phyloP scores from a whole-genome alignment of 2,888 invertebrate genomes.

The Periphyllus acericola region DNA sequence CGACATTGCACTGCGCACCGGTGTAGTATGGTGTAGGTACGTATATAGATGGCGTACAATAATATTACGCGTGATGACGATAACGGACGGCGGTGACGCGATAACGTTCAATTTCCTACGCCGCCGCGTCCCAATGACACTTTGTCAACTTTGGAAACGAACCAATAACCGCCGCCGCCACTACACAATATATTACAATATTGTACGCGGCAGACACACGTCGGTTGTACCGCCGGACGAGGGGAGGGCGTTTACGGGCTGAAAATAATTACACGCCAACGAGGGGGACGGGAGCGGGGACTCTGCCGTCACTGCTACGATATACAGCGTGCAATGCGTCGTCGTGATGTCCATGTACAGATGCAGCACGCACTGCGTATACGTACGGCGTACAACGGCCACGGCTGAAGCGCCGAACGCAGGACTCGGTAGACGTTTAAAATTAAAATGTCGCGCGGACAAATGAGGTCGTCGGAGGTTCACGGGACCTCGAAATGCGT shows the following conservation, averaged over 20 bases:
- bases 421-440: not conserved
- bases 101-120: constrained; percentile 56
- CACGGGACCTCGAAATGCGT: constrained; percentile 32
- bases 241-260: constrained; percentile 18
- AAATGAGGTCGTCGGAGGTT: constrained; percentile 36
- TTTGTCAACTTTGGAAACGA: constrained; percentile 49
- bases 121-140: constrained; percentile 19
- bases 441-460: not conserved
- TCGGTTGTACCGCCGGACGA: not conserved
- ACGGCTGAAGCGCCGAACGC: not conserved
- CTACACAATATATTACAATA: not conserved
- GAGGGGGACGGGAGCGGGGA: not conserved
- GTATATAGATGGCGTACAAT: not conserved
- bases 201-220: not conserved
- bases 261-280: constrained; percentile 34
- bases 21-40: not conserved
- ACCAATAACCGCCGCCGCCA: constrained; percentile 8
- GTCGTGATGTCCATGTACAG: too few species aligned
- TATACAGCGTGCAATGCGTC: not conserved
- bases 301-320: not conserved
- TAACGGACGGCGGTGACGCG: not conserved
- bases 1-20: not conserved
- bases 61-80: not conserved
- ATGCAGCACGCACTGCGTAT: too few species aligned
- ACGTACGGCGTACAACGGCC: too few species aligned